Evolutionary conservation across 2,797 vertebrate genomes (phyloP).

Genomic region (Mormyrops attenuatus): DNA sequence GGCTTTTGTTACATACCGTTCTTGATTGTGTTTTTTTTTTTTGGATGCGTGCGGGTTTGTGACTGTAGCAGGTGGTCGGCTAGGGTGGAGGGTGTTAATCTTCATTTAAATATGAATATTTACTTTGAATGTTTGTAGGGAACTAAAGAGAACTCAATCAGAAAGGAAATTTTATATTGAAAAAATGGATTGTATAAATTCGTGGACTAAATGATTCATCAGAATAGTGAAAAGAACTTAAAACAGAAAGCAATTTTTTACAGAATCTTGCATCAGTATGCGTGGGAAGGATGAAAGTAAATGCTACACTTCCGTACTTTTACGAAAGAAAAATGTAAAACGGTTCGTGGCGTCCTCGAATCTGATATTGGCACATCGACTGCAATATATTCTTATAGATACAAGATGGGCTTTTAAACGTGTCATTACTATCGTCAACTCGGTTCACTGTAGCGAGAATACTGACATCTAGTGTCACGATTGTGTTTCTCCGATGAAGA

Average conservation of each 20-base stretch:
- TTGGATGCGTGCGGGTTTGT: neutral
- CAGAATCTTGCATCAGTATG: slow-evolving; percentile 35
- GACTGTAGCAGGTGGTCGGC: neutral
- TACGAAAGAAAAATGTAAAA: neutral
- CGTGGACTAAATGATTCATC: slow-evolving; percentile 32
- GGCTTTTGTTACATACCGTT: neutral
- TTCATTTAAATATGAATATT: neutral
- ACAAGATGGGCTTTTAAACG: neutral
- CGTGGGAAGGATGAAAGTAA: slow-evolving; percentile 45
- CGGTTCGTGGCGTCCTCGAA: neutral
- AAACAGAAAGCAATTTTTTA: slow-evolving; percentile 44
- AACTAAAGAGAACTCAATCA: neutral
- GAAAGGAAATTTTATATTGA: neutral
- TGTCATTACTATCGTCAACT: slow-evolving; percentile 16
- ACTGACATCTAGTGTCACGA: slow-evolving; percentile 64
- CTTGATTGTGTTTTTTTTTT: neutral
- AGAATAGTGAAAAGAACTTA: slow-evolving; percentile 28
- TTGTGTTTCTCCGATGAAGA: slow-evolving; percentile 29
- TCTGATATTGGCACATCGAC: neutral
- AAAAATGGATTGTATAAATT: slow-evolving; percentile 25
- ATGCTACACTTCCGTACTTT: neutral
- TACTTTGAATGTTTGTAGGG: neutral
- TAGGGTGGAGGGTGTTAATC: neutral
- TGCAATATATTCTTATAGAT: neutral
- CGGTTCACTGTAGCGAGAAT: slow-evolving; percentile 46